Evolutionary conservation across 2,888 invertebrate species (phyloP).

Genomic region (Hartigia nigra): DNA sequence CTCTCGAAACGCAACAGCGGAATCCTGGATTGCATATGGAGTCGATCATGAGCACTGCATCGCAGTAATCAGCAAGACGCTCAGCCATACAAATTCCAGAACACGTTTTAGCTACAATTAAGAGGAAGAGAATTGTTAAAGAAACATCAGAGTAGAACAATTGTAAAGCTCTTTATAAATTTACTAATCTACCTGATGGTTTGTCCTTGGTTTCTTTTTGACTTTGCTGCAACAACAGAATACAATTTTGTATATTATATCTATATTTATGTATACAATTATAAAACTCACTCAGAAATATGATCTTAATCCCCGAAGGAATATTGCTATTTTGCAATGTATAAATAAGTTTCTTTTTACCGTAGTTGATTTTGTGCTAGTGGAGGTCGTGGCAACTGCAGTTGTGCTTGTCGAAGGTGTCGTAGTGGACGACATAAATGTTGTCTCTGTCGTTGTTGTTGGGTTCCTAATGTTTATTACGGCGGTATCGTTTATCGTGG

Average conservation of each 20-base stretch:
- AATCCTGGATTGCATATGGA: constrained; percentile 80
- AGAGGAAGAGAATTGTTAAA: constrained; percentile 10
- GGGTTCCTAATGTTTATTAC: constrained; percentile 43
- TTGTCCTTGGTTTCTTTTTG: constrained; percentile 20
- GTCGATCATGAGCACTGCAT: constrained; percentile 80
- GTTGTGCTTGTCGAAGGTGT: constrained; percentile 43
- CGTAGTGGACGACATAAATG: constrained; percentile 51
- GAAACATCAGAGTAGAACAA: neutral
- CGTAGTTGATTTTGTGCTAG: constrained; percentile 43
- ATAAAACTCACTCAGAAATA: neutral
- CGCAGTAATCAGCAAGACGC: constrained; percentile 85
- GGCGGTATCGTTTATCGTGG: constrained; percentile 37
- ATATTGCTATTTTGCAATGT: neutral
- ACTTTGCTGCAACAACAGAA: constrained; percentile 8
- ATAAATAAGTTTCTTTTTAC: constrained; percentile 9
- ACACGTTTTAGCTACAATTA: constrained; percentile 70
- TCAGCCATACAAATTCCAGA: constrained; percentile 88
- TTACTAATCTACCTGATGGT: constrained; percentile 10
- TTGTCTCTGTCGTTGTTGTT: constrained; percentile 53
- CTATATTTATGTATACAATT: constrained; percentile 8
- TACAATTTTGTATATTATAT: constrained; percentile 10
- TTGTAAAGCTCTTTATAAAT: neutral
- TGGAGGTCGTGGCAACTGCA: constrained; percentile 49
- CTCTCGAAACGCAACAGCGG: constrained; percentile 85
- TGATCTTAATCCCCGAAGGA: neutral